phyloP scores from a whole-genome alignment of 2,888 invertebrate genomes.

The Scaptomyza cyrtandrae region DNA sequence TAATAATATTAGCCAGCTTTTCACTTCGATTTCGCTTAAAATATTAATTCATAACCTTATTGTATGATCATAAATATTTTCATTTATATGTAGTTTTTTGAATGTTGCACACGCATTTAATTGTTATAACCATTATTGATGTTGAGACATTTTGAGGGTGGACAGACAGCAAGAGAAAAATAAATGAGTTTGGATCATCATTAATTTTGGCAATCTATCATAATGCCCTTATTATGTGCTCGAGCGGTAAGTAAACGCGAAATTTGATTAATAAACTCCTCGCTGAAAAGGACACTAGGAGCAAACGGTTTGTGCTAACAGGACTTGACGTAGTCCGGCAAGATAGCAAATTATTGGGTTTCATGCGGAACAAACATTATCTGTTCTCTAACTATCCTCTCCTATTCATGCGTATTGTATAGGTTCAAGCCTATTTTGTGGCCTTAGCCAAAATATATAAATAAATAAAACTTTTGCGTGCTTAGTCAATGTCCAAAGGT shows the following conservation, averaged over 20 bases:
- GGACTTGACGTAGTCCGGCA: constrained; percentile 4
- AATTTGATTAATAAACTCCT: constrained; percentile 58
- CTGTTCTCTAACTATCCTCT: constrained; percentile 4
- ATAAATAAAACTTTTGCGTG: constrained; percentile 44
- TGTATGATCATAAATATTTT: no score
- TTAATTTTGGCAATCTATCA: constrained; percentile 15
- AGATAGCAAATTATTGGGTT: constrained; percentile 55
- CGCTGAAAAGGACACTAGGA: constrained; percentile 6
- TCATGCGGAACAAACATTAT: constrained; percentile 44
- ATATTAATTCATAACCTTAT: no score
- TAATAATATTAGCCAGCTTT: no score
- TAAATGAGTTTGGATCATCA: constrained; percentile 4
- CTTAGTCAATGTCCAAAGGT: neutral
- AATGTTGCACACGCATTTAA: no score
- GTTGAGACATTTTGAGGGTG: neutral
- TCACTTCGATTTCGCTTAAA: no score
- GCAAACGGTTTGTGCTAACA: neutral
- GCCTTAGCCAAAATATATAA: constrained; percentile 1
- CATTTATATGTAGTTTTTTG: no score
- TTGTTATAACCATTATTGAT: neutral
- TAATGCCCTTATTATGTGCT: constrained; percentile 2
- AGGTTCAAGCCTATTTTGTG: constrained; percentile 13
- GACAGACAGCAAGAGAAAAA: neutral
- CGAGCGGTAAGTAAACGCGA: constrained; percentile 17
- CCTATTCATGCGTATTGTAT: constrained; percentile 12